These are phyloP conservation scores for Melanocharis versteri DNA, from an alignment of 2,113 vertebrate genomes.

Conservation along the genomic window DNA sequence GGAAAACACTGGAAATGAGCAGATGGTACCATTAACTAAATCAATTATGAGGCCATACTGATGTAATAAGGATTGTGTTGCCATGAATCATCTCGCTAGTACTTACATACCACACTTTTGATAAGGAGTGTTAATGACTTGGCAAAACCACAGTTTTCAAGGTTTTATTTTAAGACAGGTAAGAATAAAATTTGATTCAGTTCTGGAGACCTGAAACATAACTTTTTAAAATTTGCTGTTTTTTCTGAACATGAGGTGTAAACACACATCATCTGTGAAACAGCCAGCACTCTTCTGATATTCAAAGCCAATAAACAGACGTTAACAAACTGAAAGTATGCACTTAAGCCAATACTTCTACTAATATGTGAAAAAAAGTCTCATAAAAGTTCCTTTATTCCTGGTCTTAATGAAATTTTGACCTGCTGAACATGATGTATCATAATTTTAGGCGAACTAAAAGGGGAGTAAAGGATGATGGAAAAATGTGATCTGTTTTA, in stretches of 20 bases:
- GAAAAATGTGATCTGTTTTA: background rate
- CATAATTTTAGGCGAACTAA: background rate
- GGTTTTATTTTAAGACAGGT: background rate
- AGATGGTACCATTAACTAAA: slow-evolving; percentile 44
- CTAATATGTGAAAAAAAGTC: background rate
- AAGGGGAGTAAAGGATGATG: background rate
- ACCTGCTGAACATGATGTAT: rapidly evolving
- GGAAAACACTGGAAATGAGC: slow-evolving; percentile 13
- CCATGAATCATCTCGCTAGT: slow-evolving; percentile 7
- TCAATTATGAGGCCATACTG: background rate
- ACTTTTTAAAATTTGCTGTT: background rate
- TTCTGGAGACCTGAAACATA: background rate
- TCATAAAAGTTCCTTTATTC: background rate
- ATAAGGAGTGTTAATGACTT: background rate
- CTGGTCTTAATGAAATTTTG: background rate
- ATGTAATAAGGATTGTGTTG: background rate
- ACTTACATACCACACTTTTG: background rate
- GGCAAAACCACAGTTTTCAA: background rate
- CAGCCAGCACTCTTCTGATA: background rate
- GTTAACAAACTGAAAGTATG: background rate
- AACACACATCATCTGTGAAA: background rate
- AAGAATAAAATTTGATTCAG: background rate
- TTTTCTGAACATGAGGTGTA: background rate
- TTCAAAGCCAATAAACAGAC: background rate
- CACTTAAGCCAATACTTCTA: background rate